Conservation (phyloP, 1,140 invertebrate genomes). For the Wasmannia auropunctata region DNA sequence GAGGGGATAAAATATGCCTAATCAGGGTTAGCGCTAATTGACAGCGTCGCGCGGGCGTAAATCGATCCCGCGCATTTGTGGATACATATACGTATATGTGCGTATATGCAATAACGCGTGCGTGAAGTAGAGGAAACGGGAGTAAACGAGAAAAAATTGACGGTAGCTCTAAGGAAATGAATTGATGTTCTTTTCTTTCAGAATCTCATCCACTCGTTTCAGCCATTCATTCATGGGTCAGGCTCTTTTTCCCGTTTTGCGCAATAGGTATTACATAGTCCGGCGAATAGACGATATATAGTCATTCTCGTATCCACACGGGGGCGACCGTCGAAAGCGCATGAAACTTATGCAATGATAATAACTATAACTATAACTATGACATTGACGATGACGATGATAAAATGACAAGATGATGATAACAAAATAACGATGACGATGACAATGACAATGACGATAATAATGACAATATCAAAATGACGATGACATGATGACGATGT, state of each 20-base stretch:
- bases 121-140: constrained; percentile 26
- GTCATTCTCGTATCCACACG: constrained; percentile 40
- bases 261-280: constrained; percentile 83
- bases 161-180: constrained; percentile 79
- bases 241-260: constrained; percentile 86
- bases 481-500: background rate
- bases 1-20: background rate
- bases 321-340: constrained; percentile 37
- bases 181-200: constrained; percentile 85
- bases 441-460: background rate
- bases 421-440: background rate
- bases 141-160: constrained; percentile 51
- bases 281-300: constrained; percentile 55
- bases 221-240: constrained; percentile 86
- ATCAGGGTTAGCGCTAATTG: constrained; percentile 15
- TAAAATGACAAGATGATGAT: background rate
- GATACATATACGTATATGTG: background rate
- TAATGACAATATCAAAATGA: background rate
- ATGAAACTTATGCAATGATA: background rate
- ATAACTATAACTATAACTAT: background rate
- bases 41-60: background rate
- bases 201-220: constrained; percentile 85
- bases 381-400: background rate
- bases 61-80: background rate
- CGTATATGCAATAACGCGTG: background rate